Base-by-base conservation (phyloP, 2,888 invertebrate species). In the Sinohyriopsis cumingii region DNA sequence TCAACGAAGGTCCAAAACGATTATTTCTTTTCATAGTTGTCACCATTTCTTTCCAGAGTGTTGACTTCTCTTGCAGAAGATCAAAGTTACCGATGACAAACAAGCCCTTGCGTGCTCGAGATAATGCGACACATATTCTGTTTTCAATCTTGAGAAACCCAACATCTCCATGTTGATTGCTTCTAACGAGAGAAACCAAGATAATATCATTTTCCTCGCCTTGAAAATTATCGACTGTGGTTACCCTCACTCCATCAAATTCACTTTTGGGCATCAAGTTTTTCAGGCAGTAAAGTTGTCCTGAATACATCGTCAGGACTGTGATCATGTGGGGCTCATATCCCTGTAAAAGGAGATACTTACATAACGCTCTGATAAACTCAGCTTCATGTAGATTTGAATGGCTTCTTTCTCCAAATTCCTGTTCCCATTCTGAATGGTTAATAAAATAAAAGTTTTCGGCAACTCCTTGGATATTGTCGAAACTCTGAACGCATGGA, bases 161-260 rank as follows among this genome's bases (percentile, higher is more conserved):
- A 63, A 89, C 84, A 2, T 73, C 79, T 0, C 77, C 82, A 20
- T 85, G 75, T 7, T 66, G 65, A 77, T 89, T 89, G 71, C 88
- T 89, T 63, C 90, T 78, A 6, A 90, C 90, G 19, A 90, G 80
- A 6, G 89, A 89, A 15, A 90, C 73, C 22, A 90, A 64, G 54
- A 90, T 83, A 63, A 90, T 88, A 67, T 90, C 89, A 75, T 89
- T 90, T 76, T 90, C 89, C 68, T 89, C 89, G 9, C 89, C 89
- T 73, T 89, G 89, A 65, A 80, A 89, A 72, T 88, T 89, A 74
- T 89, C 89, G 20, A 89, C 84, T 3, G 84, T 81, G 7, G 84
- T 85, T 3, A 87, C 75, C 20, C 80, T 71, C 9, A 88, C 82
- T 18, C 84, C 85, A 55, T 81, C 76, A 67, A 79, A 85, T 20